Evolutionary conservation across 2,113 vertebrate genomes (phyloP).

Genomic region (Anolis sagrei): DNA sequence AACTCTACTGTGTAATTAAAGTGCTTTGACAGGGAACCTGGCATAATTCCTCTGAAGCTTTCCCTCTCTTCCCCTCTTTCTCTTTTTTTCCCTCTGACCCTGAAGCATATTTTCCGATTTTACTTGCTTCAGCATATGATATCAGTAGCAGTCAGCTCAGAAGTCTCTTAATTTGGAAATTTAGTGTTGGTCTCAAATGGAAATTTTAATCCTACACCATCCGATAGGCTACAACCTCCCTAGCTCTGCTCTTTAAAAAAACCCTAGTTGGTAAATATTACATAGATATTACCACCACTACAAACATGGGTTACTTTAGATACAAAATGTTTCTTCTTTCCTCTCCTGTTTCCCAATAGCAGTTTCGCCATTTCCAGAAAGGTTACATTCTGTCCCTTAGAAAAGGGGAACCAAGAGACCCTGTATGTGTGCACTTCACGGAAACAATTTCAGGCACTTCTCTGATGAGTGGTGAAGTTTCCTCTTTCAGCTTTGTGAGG

Average conservation of each 20-base stretch:
- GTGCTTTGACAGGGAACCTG: not conserved
- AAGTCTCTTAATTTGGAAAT: not conserved
- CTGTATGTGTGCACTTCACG: not conserved
- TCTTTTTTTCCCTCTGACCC: not conserved
- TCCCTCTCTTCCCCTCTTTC: not conserved
- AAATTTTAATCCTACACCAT: too few species aligned
- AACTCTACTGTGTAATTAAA: not conserved
- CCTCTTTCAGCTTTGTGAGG: not conserved
- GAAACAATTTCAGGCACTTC: conserved; percentile 41
- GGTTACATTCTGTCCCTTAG: not conserved
- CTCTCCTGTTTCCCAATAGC: not conserved
- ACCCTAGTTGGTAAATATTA: not conserved
- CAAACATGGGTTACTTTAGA: too few species aligned
- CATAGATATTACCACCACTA: not conserved
- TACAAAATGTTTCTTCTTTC: not conserved
- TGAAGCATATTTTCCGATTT: not conserved
- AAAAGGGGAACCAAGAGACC: not conserved
- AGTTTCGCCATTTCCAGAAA: not conserved
- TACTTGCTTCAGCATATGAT: not conserved
- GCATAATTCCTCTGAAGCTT: not conserved
- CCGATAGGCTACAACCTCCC: not conserved
- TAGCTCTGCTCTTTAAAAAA: not conserved
- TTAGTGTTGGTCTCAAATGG: too few species aligned
- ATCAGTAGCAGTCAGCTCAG: not conserved
- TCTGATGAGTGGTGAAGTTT: conserved; percentile 36